Conservation (phyloP, 2,888 invertebrate species). For the Lochmaea crataegi region DNA sequence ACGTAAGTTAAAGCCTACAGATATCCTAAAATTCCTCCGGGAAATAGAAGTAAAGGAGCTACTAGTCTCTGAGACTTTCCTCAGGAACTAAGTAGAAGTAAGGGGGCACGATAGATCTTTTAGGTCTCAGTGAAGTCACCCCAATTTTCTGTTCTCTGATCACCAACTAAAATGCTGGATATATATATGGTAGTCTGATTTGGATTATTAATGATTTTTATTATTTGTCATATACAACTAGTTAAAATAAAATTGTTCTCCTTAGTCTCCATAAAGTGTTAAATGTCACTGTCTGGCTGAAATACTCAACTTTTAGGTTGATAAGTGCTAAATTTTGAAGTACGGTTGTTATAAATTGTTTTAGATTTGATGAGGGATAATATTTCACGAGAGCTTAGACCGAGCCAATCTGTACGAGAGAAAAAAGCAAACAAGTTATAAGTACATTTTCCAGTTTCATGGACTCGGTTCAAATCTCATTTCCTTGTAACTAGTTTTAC, state of each 20-base stretch:
- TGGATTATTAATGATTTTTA: no score
- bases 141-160: no score
- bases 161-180: no score
- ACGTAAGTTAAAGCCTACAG: no score
- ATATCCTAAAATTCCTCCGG: no score
- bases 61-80: no score
- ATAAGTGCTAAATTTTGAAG: constrained; percentile 34
- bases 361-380: constrained; percentile 37
- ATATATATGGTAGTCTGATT: no score
- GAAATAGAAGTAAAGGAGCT: no score
- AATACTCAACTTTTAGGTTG: constrained; percentile 27
- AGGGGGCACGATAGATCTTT: no score
- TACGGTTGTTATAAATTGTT: constrained; percentile 41
- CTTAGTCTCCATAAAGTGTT: not conserved
- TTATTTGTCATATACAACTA: not conserved
- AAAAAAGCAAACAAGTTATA: constrained; percentile 40
- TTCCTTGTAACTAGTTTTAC: constrained; percentile 52
- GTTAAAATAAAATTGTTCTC: not conserved
- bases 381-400: constrained; percentile 39
- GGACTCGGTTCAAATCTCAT: constrained; percentile 50
- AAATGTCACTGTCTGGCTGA: not conserved
- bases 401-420: constrained; percentile 23
- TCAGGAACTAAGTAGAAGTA: no score
- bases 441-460: constrained; percentile 48
- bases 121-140: no score